Evolutionary conservation across 2,113 vertebrate genomes (phyloP).

Genomic region (Dinomys branickii): DNA sequence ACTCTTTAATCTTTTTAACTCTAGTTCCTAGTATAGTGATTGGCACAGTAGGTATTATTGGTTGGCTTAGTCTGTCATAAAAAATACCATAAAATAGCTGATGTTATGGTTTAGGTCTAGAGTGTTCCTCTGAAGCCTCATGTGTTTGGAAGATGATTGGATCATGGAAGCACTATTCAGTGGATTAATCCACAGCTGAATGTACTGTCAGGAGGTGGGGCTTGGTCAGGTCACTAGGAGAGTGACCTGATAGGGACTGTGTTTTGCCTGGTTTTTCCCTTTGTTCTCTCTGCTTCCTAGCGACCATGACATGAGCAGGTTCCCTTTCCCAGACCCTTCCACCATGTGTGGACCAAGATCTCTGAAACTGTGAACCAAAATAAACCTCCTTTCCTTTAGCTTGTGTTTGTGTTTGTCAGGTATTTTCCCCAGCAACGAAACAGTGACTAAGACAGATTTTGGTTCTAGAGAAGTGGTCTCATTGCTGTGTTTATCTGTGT

Average conservation of each 20-base stretch:
- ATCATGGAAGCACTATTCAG: background rate
- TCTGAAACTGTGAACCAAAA: background rate
- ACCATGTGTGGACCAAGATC: background rate
- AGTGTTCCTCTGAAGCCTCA: background rate
- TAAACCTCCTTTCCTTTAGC: background rate
- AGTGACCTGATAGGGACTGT: background rate
- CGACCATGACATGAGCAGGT: background rate
- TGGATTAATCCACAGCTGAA: background rate
- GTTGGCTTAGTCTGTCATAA: background rate
- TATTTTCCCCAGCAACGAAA: background rate
- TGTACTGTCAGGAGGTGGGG: background rate
- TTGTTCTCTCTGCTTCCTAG: background rate
- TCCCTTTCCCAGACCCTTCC: background rate
- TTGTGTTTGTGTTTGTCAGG: background rate
- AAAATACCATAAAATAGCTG: background rate
- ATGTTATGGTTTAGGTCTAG: background rate
- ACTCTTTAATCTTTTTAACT: conserved; percentile 5
- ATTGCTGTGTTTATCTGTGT: background rate
- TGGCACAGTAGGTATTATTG: background rate
- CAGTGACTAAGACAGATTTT: background rate
- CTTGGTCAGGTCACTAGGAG: background rate
- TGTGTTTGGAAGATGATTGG: background rate
- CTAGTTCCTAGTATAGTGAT: background rate
- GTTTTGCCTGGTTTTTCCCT: background rate
- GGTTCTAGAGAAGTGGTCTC: background rate